Base-by-base conservation (phyloP, 2,797 vertebrate species). In the Coranthus polyacanthus region DNA sequence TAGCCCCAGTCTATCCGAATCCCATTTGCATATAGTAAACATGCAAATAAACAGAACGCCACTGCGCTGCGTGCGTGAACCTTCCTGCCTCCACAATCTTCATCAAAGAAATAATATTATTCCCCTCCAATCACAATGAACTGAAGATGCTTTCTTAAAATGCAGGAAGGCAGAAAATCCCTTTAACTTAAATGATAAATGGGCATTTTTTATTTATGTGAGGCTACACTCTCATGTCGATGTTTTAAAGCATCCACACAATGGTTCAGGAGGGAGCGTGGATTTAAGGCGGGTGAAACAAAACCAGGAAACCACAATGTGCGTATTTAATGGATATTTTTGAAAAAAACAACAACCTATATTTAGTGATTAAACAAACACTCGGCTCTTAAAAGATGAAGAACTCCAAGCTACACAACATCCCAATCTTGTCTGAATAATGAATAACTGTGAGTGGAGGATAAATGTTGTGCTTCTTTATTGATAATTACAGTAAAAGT, bases 1-100 rank as follows among this genome's bases (percentile, higher is more conserved):
- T 42, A 65, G 57, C 34, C 24, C 7, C 15, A n/a, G 55, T 67
- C 47, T 45, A 56, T 75, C 41, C 66, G 20, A 34, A 47, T 54
- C 22, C 29, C 13, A 58, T 82, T 81, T 84, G 15, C 75, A 81
- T 72, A 26, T 26, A 29, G 50, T 32, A 51, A 51, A 9, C 41
- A 86, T 80, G 68, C 47, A 79, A 85, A 87, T 77, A 38, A 71
- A 80, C 29, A 57, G 26, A 21, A 68, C 69, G 22, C 64, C 41
- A 16, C 26, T 69, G 29, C 44, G 32, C 24, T 47, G 56, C 37
- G 10, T 41, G 22, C 58, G 62, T 39, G 41, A 38, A 63, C 22
- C 15, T n/a, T 64, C 17, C 58, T 68, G 49, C 32, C 24, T 58
- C 21, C 46, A 55, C 49, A 55, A 15, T 45, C 20, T 42, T 26